These are phyloP conservation scores for Poecile montanus DNA, from an alignment of 2,797 vertebrate species.

Conservation along the genomic window DNA sequence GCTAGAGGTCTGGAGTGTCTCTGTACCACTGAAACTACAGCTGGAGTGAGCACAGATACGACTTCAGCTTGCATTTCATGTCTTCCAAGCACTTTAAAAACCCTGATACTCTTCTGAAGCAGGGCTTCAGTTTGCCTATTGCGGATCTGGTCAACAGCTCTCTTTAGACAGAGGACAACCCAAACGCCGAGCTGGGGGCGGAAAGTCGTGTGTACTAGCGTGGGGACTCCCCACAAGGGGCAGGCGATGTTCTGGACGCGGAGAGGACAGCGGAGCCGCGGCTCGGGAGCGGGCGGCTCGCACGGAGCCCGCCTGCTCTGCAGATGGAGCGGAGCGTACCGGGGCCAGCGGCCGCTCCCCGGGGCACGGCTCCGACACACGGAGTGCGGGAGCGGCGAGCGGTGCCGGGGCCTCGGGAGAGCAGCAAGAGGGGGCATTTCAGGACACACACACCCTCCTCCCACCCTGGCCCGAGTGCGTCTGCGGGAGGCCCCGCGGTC, in stretches of 20 bases:
- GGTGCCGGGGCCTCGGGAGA: background rate
- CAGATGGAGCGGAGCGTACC: accelerated
- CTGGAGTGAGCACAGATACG: accelerated
- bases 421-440: background rate
- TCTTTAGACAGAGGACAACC: background rate
- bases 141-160: background rate
- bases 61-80: background rate
- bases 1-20: accelerated
- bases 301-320: accelerated
- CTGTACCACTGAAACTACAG: background rate
- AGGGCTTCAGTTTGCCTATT: background rate
- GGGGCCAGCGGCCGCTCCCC: background rate
- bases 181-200: background rate
- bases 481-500: background rate
- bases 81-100: background rate
- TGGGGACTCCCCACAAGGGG: background rate
- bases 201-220: accelerated
- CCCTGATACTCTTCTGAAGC: background rate
- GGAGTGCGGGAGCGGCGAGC: background rate
- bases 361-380: background rate
- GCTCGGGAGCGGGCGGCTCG: background rate
- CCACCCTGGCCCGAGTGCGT: accelerated
- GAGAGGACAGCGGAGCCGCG: background rate
- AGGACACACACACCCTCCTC: background rate
- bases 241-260: background rate